A percentile compares a stretch with the other conserved stretches of the same genome.
These are phyloP conservation scores for Ctenoplectra terminalis DNA, from an alignment of 1,140 invertebrate species.

Conservation along the genomic window DNA sequence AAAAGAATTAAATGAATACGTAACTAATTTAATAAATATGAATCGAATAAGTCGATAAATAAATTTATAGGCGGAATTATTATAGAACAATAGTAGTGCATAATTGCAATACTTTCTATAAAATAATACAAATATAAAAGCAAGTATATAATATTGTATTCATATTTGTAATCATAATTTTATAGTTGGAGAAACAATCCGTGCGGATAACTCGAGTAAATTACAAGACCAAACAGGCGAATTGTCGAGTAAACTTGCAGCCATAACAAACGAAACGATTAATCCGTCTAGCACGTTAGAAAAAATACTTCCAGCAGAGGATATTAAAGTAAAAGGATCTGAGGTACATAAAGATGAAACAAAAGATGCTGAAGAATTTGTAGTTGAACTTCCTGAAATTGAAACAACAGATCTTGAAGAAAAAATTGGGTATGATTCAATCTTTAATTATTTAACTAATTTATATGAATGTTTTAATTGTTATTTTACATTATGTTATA, in stretches of 20 bases:
- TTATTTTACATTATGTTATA: neutral
- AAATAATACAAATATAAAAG: too few species aligned
- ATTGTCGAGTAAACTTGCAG: constrained; percentile 1
- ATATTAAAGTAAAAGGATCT: too few species aligned
- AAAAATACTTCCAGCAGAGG: too few species aligned
- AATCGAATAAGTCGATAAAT: neutral
- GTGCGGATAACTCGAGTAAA: neutral
- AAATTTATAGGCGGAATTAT: neutral
- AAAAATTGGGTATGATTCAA: neutral
- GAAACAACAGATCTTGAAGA: constrained; percentile 10
- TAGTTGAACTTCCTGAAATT: neutral
- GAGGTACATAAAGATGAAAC: neutral
- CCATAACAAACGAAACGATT: neutral
- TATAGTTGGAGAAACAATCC: neutral
- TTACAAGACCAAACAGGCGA: neutral
- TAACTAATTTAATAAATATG: too few species aligned
- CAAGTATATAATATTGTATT: too few species aligned
- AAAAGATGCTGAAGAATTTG: neutral
- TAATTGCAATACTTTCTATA: neutral
- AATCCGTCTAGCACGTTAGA: neutral
- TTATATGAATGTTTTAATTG: neutral
- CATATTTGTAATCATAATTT: neutral
- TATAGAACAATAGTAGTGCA: neutral
- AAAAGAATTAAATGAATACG: neutral
- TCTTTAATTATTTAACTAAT: neutral